phyloP scores from a whole-genome alignment of 2,113 vertebrate species.

The Pantherophis guttatus region DNA sequence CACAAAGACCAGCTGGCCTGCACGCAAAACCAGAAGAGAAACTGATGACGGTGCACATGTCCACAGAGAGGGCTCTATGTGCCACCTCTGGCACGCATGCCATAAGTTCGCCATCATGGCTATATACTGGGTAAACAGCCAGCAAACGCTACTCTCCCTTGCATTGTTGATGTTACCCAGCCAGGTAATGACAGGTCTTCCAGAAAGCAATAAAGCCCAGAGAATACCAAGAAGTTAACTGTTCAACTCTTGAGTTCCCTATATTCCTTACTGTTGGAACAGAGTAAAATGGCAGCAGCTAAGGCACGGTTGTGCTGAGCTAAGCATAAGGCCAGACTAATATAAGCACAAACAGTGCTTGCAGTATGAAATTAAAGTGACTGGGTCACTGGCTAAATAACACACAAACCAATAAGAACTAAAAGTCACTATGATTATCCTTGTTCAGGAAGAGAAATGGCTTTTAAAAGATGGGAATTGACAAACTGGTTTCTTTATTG shows the following conservation, averaged over 20 bases:
- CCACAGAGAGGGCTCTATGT: too few relatives aligned
- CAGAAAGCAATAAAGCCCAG: background rate
- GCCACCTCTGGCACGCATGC: too few relatives aligned
- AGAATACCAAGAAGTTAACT: background rate
- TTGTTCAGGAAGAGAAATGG: background rate
- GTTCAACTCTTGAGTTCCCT: background rate
- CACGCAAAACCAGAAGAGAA: too few relatives aligned
- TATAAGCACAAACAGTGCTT: background rate
- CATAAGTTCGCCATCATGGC: too few relatives aligned
- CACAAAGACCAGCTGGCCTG: too few relatives aligned
- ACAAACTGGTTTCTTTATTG: background rate
- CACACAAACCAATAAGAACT: background rate
- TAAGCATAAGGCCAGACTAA: background rate
- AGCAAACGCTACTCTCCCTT: background rate
- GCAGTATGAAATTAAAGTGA: background rate
- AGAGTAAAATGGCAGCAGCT: background rate
- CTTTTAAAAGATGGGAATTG: background rate
- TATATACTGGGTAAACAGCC: background rate
- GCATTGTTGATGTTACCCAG: background rate
- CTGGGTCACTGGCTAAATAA: background rate
- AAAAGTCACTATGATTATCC: background rate
- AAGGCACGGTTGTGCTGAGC: background rate
- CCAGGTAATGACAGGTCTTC: background rate
- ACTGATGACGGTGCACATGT: too few relatives aligned
- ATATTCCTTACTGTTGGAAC: background rate